Conservation (phyloP, 2,113 vertebrate species). For the Dipodomys spectabilis region DNA sequence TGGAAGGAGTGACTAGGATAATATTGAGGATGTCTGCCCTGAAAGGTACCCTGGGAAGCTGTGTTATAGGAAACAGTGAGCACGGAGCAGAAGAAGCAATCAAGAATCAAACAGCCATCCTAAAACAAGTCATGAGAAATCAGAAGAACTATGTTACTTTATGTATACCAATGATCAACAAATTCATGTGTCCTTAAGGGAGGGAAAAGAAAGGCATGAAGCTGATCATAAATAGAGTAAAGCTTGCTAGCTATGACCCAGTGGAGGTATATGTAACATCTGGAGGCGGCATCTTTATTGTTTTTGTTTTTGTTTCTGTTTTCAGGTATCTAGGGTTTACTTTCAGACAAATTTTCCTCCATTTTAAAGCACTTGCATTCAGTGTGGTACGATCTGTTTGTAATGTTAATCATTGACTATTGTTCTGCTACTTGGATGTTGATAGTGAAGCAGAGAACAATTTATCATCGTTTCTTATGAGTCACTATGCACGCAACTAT, state of each 20-base stretch:
- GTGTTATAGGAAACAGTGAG: conserved; percentile 57
- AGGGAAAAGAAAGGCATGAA: conserved; percentile 23
- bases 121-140: conserved; percentile 63
- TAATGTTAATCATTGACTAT: conserved; percentile 99
- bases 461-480: conserved; percentile 99
- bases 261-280: conserved; percentile 49
- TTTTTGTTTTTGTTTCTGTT: neutral
- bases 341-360: conserved; percentile 89
- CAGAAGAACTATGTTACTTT: conserved; percentile 59
- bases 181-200: conserved; percentile 61
- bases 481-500: conserved; percentile 99
- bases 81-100: conserved; percentile 58
- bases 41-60: conserved; percentile 89
- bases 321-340: conserved; percentile 89
- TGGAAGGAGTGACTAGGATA: conserved; percentile 80
- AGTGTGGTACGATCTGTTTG: conserved; percentile 94
- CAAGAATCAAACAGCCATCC: conserved; percentile 72
- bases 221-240: conserved; percentile 50
- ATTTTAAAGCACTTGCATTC: conserved; percentile 94
- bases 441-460: conserved; percentile 98
- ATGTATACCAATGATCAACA: conserved; percentile 56
- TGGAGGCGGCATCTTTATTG: conserved; percentile 70
- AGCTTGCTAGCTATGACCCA: conserved; percentile 25
- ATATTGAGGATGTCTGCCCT: conserved; percentile 85
- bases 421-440: conserved; percentile 99